phyloP scores from a whole-genome alignment of 2,888 invertebrate genomes.

The Lepetodrilus schrolli region DNA sequence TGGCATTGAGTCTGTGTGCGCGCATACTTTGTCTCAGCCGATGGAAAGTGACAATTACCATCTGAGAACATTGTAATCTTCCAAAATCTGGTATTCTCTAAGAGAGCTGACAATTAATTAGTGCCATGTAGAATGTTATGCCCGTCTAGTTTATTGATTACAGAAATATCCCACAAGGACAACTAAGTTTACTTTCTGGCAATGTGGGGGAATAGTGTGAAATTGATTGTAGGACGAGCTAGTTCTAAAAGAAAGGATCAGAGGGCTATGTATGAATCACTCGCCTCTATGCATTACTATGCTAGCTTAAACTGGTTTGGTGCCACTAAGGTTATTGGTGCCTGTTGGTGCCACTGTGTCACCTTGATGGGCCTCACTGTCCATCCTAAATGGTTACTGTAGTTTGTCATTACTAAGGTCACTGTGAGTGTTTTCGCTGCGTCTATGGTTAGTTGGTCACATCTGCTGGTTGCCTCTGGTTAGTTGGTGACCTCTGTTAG shows the following conservation, averaged over 20 bases:
- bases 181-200: slow-evolving; percentile 27
- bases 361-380: no score
- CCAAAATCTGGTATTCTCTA: slow-evolving; percentile 10
- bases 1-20: no score
- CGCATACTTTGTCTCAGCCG: background rate
- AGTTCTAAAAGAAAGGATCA: background rate
- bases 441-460: no score
- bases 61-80: slow-evolving; percentile 16
- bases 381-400: no score
- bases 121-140: slow-evolving; percentile 29
- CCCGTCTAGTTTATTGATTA: slow-evolving; percentile 27
- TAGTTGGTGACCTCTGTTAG: no score
- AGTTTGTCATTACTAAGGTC: no score
- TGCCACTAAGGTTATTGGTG: no score
- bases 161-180: slow-evolving; percentile 29
- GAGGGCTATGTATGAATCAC: background rate
- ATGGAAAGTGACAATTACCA: slow-evolving; percentile 12
- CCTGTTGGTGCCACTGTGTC: no score
- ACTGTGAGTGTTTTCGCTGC: no score
- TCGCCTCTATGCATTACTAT: background rate
- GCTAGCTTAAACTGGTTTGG: no score
- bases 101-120: slow-evolving; percentile 28
- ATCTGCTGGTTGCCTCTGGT: no score
- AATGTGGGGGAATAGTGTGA: slow-evolving; percentile 29
- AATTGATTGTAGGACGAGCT: slow-evolving; percentile 14